Conservation (phyloP, 2,797 vertebrate species). For the Melanotaenia boesemani region DNA sequence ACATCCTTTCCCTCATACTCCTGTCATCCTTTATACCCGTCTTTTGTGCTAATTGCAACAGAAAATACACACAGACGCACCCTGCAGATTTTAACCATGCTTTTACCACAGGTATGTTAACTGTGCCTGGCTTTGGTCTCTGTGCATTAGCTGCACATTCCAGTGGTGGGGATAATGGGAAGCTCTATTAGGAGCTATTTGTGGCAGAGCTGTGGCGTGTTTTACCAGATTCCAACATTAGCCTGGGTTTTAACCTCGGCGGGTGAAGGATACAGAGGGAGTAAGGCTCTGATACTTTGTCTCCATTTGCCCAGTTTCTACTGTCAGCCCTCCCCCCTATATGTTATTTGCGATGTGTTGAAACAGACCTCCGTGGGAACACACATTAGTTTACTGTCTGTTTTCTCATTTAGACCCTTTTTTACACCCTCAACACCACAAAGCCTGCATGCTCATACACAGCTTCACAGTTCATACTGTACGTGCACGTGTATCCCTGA, state of each 20-base stretch:
- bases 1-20: slow-evolving; percentile 46
- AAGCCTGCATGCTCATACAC: neutral
- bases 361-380: slow-evolving; percentile 21
- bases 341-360: slow-evolving; percentile 39
- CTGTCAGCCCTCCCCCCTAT: slow-evolving; percentile 21
- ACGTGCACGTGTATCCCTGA: slow-evolving; percentile 15
- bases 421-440: slow-evolving; percentile 8
- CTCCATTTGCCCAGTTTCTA: slow-evolving; percentile 50
- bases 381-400: slow-evolving; percentile 51
- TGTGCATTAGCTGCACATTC: slow-evolving; percentile 80
- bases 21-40: slow-evolving; percentile 50
- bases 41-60: slow-evolving; percentile 61
- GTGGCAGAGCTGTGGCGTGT: slow-evolving; percentile 72
- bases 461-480: neutral
- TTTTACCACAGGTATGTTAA: slow-evolving; percentile 80
- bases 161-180: slow-evolving; percentile 76
- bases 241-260: slow-evolving; percentile 59
- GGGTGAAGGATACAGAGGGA: slow-evolving; percentile 40
- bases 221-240: slow-evolving; percentile 78
- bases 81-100: slow-evolving; percentile 64
- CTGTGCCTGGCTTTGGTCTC: slow-evolving; percentile 71
- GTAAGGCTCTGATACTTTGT: slow-evolving; percentile 41
- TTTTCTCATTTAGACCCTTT: slow-evolving; percentile 17
- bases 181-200: slow-evolving; percentile 79
- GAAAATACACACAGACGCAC: slow-evolving; percentile 63